Evolutionary conservation across 1,140 invertebrate species (phyloP).

Genomic region (Sycophila sp.): DNA sequence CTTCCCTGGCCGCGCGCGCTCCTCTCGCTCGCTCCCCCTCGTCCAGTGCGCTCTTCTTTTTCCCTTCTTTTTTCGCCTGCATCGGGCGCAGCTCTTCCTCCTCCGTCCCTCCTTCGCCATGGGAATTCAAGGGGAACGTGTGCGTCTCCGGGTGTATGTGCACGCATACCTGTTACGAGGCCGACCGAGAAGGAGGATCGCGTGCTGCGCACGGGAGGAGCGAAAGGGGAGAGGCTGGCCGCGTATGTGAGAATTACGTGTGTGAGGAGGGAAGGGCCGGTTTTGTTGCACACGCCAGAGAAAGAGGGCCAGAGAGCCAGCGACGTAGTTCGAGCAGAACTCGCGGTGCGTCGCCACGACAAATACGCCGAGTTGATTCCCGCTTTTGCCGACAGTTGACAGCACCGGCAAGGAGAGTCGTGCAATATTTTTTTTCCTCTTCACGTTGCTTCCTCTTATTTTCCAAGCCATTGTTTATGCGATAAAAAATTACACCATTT

Average conservation of each 20-base stretch:
- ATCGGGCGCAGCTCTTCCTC: neutral
- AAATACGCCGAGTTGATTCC: constrained; percentile 35
- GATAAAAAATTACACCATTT: no score
- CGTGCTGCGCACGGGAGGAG: constrained; percentile 20
- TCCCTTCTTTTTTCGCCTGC: neutral
- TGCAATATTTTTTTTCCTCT: no score
- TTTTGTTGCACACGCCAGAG: constrained; percentile 15
- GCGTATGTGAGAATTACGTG: neutral
- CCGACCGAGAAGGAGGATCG: constrained; percentile 3
- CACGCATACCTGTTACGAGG: neutral
- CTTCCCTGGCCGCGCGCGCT: constrained; percentile 8
- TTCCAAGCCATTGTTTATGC: no score
- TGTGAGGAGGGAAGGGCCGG: constrained; percentile 11
- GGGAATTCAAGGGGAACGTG: constrained; percentile 34
- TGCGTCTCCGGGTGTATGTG: neutral
- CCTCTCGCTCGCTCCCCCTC: neutral
- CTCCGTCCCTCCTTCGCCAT: constrained; percentile 37
- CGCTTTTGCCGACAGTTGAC: constrained; percentile 54
- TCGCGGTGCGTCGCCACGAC: constrained; percentile 44
- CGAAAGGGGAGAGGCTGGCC: neutral
- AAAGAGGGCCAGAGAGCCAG: constrained; percentile 19
- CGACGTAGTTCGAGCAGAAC: constrained; percentile 39
- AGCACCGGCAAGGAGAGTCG: constrained; percentile 57
- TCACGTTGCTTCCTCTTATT: no score
- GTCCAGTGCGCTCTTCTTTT: no score